Conservation (phyloP, 1,140 invertebrate species). For the Drosophila insularis region DNA sequence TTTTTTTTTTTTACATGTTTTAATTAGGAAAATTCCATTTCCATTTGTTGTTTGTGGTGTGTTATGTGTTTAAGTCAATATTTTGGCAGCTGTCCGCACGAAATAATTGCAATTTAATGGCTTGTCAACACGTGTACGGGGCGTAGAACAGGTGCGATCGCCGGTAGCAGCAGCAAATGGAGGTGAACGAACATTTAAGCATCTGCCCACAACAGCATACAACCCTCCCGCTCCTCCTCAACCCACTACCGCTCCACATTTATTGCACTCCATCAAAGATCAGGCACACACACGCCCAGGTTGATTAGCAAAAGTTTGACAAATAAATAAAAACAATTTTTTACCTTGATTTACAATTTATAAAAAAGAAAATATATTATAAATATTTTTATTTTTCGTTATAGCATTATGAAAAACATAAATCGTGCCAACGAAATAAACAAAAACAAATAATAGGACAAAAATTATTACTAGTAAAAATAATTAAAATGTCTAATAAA, state of each 20-base stretch:
- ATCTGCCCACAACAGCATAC: neutral
- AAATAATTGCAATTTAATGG: constrained; percentile 66
- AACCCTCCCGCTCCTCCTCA: neutral
- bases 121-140: constrained; percentile 46
- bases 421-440: no score
- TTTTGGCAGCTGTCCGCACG: constrained; percentile 51
- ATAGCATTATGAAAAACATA: no score
- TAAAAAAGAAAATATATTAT: no score
- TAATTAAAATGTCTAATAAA: no score
- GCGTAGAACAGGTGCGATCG: constrained; percentile 7
- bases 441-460: no score
- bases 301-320: neutral
- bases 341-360: no score
- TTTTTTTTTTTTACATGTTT: neutral
- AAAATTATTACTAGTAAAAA: no score
- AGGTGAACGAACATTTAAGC: constrained; percentile 5
- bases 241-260: no score
- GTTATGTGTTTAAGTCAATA: constrained; percentile 48
- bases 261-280: neutral
- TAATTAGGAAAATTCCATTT: constrained; percentile 19
- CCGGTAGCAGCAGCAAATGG: neutral
- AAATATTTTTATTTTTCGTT: no score
- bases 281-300: neutral
- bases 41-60: neutral
- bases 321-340: neutral